These are phyloP conservation scores for Nansenia antarctica DNA, from an alignment of 2,113 vertebrate species.

Conservation along the genomic window DNA sequence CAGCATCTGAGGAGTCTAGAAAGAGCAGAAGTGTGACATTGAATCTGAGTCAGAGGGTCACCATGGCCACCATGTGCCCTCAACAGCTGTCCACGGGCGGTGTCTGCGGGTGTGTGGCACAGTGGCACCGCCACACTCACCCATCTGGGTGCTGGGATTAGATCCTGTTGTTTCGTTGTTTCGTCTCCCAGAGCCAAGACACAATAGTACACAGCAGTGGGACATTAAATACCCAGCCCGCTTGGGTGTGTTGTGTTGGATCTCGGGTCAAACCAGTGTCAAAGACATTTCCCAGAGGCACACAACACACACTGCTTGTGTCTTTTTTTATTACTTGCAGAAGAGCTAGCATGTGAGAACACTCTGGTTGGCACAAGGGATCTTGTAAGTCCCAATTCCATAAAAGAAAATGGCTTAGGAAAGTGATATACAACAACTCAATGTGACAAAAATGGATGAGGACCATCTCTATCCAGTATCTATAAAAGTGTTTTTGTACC, in stretches of 20 bases:
- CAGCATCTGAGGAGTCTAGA: constrained; percentile 52
- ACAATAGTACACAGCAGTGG: constrained; percentile 51
- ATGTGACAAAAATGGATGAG: constrained; percentile 16
- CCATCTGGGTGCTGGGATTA: constrained; percentile 39
- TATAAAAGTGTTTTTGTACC: constrained; percentile 24
- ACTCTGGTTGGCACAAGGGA: constrained; percentile 29
- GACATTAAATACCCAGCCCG: constrained; percentile 35
- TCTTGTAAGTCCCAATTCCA: constrained; percentile 44
- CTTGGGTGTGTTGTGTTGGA: constrained; percentile 33
- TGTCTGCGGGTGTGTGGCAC: constrained; percentile 60
- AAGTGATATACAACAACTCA: constrained; percentile 17
- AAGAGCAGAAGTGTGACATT: constrained; percentile 41
- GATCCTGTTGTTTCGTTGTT: constrained; percentile 50
- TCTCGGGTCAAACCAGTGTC: constrained; percentile 35
- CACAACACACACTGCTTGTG: constrained; percentile 26
- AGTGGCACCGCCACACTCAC: constrained; percentile 33
- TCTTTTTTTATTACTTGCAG: constrained; percentile 50
- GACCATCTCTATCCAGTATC: constrained; percentile 6
- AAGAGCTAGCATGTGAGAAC: constrained; percentile 32
- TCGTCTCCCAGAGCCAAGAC: constrained; percentile 48
- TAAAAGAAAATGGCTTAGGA: constrained; percentile 26
- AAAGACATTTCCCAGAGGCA: constrained; percentile 55
- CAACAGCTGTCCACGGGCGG: constrained; percentile 22
- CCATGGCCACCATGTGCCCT: constrained; percentile 39
- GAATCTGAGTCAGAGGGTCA: constrained; percentile 47